Base-by-base conservation (phyloP, 2,113 vertebrate species). In the Speoplatyrhinus poulsoni region DNA sequence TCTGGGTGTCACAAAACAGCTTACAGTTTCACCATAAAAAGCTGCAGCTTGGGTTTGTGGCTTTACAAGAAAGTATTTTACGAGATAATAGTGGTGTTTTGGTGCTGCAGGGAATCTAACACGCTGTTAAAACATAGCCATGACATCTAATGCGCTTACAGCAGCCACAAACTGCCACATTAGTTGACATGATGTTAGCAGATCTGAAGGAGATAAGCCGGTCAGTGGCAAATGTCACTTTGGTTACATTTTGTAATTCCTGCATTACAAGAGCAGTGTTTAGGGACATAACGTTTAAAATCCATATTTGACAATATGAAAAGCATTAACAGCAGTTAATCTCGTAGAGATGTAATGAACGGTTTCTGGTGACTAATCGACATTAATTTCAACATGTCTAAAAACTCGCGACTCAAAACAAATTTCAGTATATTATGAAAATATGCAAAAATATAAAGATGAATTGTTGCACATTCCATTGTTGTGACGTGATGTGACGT, bases 101-200 rank as follows among this genome's bases (percentile, higher is more conserved):
- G 54, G 60, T 12, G 77, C 87, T 80, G 68, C 85, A 36, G 87
- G 82, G 67, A 54, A 65, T 74, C 75, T 41, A 46, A 72, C 54
- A 17, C 17, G 16, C 75, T 49, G 54, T 59, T 74, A 33, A 9
- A 72, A 41, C 72, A 66, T 57, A 72, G 53, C 46, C 32, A 12
- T 84, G 83, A 80, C 85, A 80, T 86, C 82, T 81, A 62, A 84
- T 85, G 72, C 75, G 69, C 66, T 46, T 47, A 67, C 82, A 75
- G 62, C 12, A 79, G 66, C 82, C 62, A 73, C 57, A 67, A 72
- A 76, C 47, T 72, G 67, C 53, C 70, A 81, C 58, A 60, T 80
- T 83, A 26, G 26, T 26, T 26, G 26, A 26, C 26, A 26, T 26
- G 26, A 77, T 58, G 52, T 63, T 84, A 74, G 80, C 72, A 78